These are phyloP conservation scores for Arvicola amphibius DNA, from an alignment of 2,797 vertebrate species.

Conservation along the genomic window DNA sequence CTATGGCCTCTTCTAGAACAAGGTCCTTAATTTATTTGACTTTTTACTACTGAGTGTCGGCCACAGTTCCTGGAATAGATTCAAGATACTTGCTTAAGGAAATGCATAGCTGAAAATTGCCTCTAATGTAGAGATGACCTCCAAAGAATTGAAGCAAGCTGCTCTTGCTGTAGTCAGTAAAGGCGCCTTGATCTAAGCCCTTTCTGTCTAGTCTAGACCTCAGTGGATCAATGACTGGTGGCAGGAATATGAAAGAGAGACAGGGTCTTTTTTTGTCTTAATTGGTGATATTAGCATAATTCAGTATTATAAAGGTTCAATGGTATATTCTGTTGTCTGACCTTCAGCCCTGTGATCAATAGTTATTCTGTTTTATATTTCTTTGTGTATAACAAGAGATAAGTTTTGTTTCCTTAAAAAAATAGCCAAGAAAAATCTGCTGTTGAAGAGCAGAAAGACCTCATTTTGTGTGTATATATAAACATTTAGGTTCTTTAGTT, in stretches of 20 bases:
- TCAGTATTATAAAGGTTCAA: not conserved
- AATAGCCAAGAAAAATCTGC: not conserved
- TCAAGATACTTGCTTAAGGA: conserved; percentile 43
- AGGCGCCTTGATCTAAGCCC: not conserved
- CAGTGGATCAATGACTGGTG: not conserved
- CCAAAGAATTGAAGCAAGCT: not conserved
- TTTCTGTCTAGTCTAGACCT: not conserved
- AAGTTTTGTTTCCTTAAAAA: not conserved
- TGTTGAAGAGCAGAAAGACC: not conserved
- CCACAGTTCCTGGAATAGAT: conserved; percentile 30
- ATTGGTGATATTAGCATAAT: not conserved
- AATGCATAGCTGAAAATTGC: not conserved
- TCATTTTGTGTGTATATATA: not conserved
- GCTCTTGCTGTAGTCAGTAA: not conserved
- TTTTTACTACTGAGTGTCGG: conserved; percentile 11
- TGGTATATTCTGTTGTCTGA: not conserved
- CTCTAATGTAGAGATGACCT: not conserved
- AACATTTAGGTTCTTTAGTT: not conserved
- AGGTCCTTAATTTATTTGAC: conserved; percentile 36
- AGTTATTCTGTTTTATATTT: not conserved
- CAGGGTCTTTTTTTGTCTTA: not conserved
- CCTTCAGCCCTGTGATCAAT: not conserved
- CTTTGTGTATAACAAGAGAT: not conserved
- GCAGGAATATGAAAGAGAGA: not conserved
- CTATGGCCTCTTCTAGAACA: conserved; percentile 2